Evolutionary conservation across 1,140 invertebrate genomes (phyloP).

Genomic region (Psilanteris sp.): DNA sequence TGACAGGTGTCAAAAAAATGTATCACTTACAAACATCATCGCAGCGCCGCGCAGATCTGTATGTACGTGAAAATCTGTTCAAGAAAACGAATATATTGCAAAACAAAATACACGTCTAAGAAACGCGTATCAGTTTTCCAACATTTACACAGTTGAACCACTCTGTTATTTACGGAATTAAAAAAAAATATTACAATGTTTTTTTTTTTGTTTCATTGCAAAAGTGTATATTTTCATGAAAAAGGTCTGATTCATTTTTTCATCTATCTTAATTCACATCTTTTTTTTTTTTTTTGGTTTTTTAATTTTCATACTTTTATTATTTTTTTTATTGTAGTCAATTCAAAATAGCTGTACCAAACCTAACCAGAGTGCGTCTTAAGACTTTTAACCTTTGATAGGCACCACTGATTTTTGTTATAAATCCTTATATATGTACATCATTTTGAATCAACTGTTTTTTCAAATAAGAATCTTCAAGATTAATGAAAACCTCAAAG

Average conservation of each 20-base stretch:
- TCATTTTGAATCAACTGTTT: not conserved
- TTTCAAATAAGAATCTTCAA: constrained; percentile 3
- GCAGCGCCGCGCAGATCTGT: constrained; percentile 3
- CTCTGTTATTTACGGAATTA: constrained; percentile 12
- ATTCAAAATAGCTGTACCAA: not conserved
- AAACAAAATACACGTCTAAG: not conserved
- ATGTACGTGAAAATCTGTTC: not conserved
- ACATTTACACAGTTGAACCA: constrained; percentile 7
- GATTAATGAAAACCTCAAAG: not conserved
- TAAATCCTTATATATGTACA: constrained; percentile 5
- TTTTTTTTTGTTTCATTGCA: constrained; percentile 10
- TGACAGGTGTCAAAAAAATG: constrained; percentile 11
- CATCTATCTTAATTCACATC: constrained; percentile 24
- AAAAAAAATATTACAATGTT: constrained; percentile 12
- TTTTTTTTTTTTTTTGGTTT: constrained; percentile 4
- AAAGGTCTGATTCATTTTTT: constrained; percentile 27
- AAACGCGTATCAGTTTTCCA: not conserved
- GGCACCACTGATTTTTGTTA: constrained; percentile 18
- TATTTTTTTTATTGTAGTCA: constrained; percentile 18
- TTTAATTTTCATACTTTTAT: constrained; percentile 10
- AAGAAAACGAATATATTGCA: constrained; percentile 5
- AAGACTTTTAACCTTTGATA: constrained; percentile 9
- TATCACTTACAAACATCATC: constrained; percentile 3
- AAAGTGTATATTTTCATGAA: constrained; percentile 31
- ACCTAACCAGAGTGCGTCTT: constrained; percentile 10